Evolutionary conservation across 2,888 invertebrate species (phyloP).

Genomic region (Phania funesta): DNA sequence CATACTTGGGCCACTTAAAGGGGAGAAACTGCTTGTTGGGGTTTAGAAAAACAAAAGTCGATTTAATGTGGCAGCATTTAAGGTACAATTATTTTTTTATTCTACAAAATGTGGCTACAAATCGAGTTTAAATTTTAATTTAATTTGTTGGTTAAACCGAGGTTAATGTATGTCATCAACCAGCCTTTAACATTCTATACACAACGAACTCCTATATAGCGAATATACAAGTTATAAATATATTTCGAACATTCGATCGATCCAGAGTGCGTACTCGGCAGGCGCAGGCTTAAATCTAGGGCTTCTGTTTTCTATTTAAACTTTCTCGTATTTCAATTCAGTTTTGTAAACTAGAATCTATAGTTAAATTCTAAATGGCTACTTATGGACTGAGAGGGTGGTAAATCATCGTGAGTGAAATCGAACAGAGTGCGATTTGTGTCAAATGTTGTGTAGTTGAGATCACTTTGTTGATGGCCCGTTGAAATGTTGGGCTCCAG

Average conservation of each 20-base stretch:
- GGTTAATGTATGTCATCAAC: constrained; percentile 1
- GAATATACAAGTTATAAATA: too few species aligned
- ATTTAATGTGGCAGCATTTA: constrained; percentile 18
- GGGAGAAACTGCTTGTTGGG: not conserved
- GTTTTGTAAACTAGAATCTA: constrained; percentile 67
- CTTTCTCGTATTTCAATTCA: not conserved
- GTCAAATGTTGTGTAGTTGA: constrained; percentile 74
- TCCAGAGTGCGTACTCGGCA: constrained; percentile 11
- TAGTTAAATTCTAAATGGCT: constrained; percentile 78
- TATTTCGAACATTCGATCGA: constrained; percentile 2
- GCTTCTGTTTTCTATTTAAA: not conserved
- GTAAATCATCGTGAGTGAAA: constrained; percentile 74
- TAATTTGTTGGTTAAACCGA: constrained; percentile 19
- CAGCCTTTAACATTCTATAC: not conserved
- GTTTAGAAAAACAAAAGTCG: not conserved
- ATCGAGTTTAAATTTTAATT: constrained; percentile 3
- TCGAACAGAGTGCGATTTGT: constrained; percentile 75
- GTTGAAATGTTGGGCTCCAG: constrained; percentile 67
- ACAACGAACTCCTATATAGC: constrained; percentile 9
- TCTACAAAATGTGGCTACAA: constrained; percentile 17
- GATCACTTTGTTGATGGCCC: constrained; percentile 71
- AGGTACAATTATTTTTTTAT: constrained; percentile 27
- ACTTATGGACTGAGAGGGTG: constrained; percentile 74
- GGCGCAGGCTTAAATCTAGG: constrained; percentile 9
- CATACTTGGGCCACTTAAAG: not conserved